Evolutionary conservation across 2,113 vertebrate species (phyloP), one percentile per base, ranked within the genome.

Genomic region (Sebastes schlegelii): DNA sequence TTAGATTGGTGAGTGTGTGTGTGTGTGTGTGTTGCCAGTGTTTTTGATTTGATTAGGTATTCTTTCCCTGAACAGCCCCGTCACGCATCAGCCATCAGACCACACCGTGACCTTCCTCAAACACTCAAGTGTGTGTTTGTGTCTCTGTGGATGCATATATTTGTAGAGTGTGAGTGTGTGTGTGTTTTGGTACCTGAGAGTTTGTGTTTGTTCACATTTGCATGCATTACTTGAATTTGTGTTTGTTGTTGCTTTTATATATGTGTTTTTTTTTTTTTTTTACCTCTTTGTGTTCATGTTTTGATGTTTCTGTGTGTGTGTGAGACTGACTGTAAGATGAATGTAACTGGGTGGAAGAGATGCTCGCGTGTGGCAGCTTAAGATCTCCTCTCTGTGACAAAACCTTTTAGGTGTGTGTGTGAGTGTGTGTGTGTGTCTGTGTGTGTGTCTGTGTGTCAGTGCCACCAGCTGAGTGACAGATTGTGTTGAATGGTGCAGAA

Each of bases 81-180:
- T 90, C 84, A 91, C 51, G 84, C 88, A 82, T 88, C 73, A 84
- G 67, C 73, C 66, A 51, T 83, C 88, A 89, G 83, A 91, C 88
- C 86, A 81, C 74, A 77, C 80, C 61, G 40, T 94, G 91, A 94
- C 92, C 92, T 93, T 95, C 93, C 82, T 85, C 80, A 87, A 87
- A 88, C 75, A 69, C 69, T 83, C 72, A 48, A 82, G 68, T 55
- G 57, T 75, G 57, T 70, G 58, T 81, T n/a, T 76, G 78, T 67
- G 48, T 65, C 46, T 74, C 64, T 78, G 48, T 77, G 73, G 65
- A 42, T 86, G 61, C 71, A 63, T 69, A 69, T 67, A 58, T 87
- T 75, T 86, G 17, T 21, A 49, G 19, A 1, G 46, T 68, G 13
- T 61, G 26, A 16, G 16, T 23, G 63, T 65, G 51, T 43, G 46